Percentiles rank a stretch among this genome's conserved stretches.
Evolutionary conservation across 2,113 vertebrate genomes (phyloP).

Genomic region (Perca flavescens): DNA sequence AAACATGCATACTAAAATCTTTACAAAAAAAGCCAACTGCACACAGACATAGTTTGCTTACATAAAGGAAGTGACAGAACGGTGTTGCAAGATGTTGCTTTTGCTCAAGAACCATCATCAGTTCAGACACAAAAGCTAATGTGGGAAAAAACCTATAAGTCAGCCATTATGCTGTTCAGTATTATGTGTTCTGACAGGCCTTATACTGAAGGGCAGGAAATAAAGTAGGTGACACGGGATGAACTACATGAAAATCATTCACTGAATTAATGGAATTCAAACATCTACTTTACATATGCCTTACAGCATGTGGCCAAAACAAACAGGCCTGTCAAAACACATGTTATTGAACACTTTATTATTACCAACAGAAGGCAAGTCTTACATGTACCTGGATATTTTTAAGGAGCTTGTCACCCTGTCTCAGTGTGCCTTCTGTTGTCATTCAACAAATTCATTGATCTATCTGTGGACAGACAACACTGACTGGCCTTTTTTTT

Average conservation of each 20-base stretch:
- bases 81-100: not conserved
- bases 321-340: not conserved
- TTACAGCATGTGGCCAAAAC: slow-evolving; percentile 9
- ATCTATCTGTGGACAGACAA: not conserved
- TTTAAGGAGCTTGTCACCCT: too few relatives aligned
- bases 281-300: not conserved
- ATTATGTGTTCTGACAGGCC: not conserved
- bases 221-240: not conserved
- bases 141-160: slow-evolving; percentile 3
- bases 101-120: not conserved
- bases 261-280: not conserved
- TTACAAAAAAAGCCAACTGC: too few relatives aligned
- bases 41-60: not conserved
- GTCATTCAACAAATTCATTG: not conserved
- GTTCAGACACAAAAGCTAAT: not conserved
- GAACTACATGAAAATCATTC: not conserved
- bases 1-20: not conserved
- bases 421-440: too few relatives aligned
- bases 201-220: not conserved
- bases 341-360: not conserved
- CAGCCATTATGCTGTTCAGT: not conserved
- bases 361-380: not conserved
- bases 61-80: not conserved
- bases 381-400: not conserved
- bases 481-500: not conserved